A percentile compares a stretch with the other conserved stretches of the same genome.
Evolutionary conservation across 2,113 vertebrate genomes (phyloP).

Genomic region (Vireo altiloquus): DNA sequence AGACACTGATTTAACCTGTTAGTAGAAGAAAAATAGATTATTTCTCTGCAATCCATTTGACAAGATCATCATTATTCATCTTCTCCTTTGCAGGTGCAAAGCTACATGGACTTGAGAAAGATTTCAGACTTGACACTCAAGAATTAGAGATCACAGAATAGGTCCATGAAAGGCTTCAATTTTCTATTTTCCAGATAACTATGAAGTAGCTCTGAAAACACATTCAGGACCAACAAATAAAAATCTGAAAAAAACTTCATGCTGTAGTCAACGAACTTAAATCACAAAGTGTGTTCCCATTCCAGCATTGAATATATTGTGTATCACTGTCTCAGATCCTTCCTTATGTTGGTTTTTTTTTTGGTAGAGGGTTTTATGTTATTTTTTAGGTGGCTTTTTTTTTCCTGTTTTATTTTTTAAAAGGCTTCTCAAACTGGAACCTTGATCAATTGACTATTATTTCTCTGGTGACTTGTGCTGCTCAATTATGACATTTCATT

Average conservation of each 20-base stretch:
- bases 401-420: neutral
- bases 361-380: fast-evolving
- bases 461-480: neutral
- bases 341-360: neutral
- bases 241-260: neutral
- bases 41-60: neutral
- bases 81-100: neutral
- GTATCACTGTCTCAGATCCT: neutral
- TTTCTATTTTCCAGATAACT: neutral
- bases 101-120: neutral
- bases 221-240: neutral
- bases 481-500: constrained; percentile 64
- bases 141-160: neutral
- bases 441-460: constrained; percentile 33
- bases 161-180: neutral
- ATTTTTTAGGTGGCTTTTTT: neutral
- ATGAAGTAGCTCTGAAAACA: neutral
- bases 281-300: neutral
- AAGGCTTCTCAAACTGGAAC: constrained; percentile 4
- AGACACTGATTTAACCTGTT: neutral
- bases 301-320: neutral
- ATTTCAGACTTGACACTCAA: neutral
- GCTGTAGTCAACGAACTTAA: neutral
- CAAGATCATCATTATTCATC: neutral
- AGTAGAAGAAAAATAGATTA: neutral